Conservation (phyloP, 2,888 invertebrate genomes). For the Diplazon laetatorius region DNA sequence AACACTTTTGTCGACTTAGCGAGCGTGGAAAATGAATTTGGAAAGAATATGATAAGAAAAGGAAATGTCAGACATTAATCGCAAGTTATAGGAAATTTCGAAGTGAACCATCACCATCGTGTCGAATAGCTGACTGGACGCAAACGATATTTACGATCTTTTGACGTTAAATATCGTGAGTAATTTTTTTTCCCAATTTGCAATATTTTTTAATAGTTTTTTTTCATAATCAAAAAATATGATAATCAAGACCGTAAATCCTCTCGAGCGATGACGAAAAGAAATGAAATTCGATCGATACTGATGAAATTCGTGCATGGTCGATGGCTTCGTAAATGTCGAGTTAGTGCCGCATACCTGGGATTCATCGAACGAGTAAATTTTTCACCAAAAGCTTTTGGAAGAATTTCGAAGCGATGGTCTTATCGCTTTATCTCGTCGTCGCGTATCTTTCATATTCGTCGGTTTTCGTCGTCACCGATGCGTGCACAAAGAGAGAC, state of each 20-base stretch:
- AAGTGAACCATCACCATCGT: neutral
- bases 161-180: neutral
- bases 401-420: slow-evolving; percentile 4
- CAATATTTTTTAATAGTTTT: neutral
- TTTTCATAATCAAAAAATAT: too few relatives aligned
- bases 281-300: slow-evolving; percentile 35
- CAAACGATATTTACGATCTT: neutral
- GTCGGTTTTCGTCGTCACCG: slow-evolving; percentile 18
- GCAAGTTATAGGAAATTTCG: slow-evolving; percentile 7
- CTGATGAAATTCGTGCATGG: slow-evolving; percentile 27
- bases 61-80: slow-evolving; percentile 29
- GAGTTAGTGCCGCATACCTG: slow-evolving; percentile 33
- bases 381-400: slow-evolving; percentile 33
- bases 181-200: neutral
- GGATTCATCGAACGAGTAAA: slow-evolving; percentile 53
- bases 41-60: too few relatives aligned
- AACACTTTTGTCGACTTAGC: slow-evolving; percentile 25
- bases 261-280: too few relatives aligned
- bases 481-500: slow-evolving; percentile 27
- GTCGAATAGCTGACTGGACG: neutral
- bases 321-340: slow-evolving; percentile 35
- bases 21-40: slow-evolving; percentile 26
- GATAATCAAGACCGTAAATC: too few relatives aligned
- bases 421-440: slow-evolving; percentile 1
- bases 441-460: slow-evolving; percentile 4